Evolutionary conservation across 2,113 vertebrate species (phyloP).

Genomic region (Oreochromis niloticus): DNA sequence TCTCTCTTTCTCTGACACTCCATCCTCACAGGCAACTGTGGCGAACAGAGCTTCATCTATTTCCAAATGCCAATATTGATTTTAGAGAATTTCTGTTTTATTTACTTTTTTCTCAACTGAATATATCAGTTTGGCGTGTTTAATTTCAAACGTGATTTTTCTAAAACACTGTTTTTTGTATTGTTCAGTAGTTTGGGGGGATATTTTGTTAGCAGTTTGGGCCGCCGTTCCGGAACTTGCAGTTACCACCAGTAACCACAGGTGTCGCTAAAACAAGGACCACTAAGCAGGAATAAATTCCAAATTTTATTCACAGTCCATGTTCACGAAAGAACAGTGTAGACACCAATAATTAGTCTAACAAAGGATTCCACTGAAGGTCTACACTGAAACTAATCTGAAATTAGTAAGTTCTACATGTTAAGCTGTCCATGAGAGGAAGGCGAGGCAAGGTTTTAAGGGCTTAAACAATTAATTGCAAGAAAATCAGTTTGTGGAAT

Average conservation of each 20-base stretch:
- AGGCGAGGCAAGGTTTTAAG: not conserved
- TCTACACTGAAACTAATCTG: not conserved
- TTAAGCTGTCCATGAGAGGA: not conserved
- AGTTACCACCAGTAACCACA: not conserved
- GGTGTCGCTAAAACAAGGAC: not conserved
- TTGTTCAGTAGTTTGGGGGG: not conserved
- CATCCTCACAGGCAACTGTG: not conserved
- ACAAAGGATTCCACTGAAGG: not conserved
- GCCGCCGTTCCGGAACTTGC: not conserved
- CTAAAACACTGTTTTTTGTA: rapidly evolving
- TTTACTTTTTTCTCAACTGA: not conserved
- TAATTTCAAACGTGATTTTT: not conserved
- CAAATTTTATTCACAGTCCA: not conserved
- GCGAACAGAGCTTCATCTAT: not conserved
- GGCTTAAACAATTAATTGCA: not conserved
- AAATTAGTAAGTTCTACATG: not conserved
- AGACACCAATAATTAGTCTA: not conserved
- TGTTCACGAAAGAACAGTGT: not conserved
- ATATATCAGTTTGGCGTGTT: not conserved
- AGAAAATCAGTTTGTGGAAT: not conserved
- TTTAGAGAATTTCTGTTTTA: not conserved
- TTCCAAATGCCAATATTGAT: not conserved
- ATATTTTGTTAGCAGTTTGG: too few relatives aligned
- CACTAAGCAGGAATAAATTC: not conserved
- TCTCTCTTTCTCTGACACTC: not conserved